Evolutionary conservation across 2,113 vertebrate species (phyloP), one percentile per base, ranked within the genome.

Genomic region (Xiphorhynchus elegans): DNA sequence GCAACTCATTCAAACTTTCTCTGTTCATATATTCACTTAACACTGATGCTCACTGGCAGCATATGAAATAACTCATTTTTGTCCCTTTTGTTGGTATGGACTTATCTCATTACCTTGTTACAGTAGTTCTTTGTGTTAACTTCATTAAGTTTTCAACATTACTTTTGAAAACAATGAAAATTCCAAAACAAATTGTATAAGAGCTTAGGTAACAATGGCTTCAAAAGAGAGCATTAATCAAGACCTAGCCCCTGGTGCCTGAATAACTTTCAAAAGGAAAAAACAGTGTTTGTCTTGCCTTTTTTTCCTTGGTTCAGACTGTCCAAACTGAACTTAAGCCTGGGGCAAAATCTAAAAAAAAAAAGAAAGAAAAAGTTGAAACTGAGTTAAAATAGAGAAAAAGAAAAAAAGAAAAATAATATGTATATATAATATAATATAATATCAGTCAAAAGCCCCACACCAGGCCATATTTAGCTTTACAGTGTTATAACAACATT

Each of bases 131-230:
- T 95, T 94, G 93, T 97, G 72, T 88, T 93, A 91, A 85, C 25
- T 89, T 92, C 53, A 85, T 68, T 66, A 95, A 75, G n/a, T 86
- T 87, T 95, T 95, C 83, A 92, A 90, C 68, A 33, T 5, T 35
- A 84, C 67, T 85, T 87, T 83, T 95, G 81, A 94, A 91, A 87
- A 94, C 74, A 90, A 88, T 86, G 78, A 91, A 84, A 94, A 95
- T 85, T 95, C 69, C 79, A 93, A 87, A 93, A 85, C 72, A 94
- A 95, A 96, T 89, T 85, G 89, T 90, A 63, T 89, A 94, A 95
- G 83, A 94, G 64, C 39, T 89, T 90, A 94, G 89, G 95, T 95
- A 95, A 96, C 89, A 96, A 95, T 91, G 63, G 46, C 74, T 96
- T 86, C 89, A 93, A 95, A 95, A 92, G 84, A 84, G 42, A 91